A percentile compares a stretch with the other conserved stretches of the same genome.
Evolutionary conservation across 2,797 vertebrate species (phyloP).

Genomic region (Myiotriccus ornatus): DNA sequence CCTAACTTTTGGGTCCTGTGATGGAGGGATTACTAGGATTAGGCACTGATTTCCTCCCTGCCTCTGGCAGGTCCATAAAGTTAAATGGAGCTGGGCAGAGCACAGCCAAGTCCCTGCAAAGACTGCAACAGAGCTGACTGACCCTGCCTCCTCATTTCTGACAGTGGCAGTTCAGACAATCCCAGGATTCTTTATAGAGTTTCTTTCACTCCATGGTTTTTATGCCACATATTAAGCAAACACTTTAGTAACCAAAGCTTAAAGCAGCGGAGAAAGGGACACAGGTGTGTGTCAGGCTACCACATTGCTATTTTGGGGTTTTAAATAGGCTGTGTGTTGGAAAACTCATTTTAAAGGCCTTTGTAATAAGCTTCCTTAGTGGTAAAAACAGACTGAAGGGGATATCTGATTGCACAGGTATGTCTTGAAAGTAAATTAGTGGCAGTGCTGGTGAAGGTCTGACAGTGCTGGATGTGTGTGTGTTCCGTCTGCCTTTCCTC

Average conservation of each 20-base stretch:
- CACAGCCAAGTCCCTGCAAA: background rate
- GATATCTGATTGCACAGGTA: background rate
- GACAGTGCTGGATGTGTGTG: background rate
- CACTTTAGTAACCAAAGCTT: background rate
- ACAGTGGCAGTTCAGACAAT: background rate
- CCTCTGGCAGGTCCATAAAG: background rate
- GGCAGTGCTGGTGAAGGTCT: background rate
- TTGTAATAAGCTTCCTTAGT: background rate
- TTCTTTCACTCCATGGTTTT: background rate
- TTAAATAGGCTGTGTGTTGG: background rate
- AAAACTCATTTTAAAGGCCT: background rate
- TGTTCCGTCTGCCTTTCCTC: background rate
- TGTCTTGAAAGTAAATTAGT: background rate
- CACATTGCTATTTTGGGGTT: accelerated
- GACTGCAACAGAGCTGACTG: accelerated
- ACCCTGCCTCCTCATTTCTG: background rate
- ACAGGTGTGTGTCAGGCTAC: background rate
- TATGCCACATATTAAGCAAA: background rate
- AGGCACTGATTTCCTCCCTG: background rate
- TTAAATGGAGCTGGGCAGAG: background rate
- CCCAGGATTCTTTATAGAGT: background rate
- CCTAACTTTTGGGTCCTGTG: background rate
- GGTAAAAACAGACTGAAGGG: background rate
- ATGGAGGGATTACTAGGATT: background rate
- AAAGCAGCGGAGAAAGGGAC: background rate